phyloP scores from a whole-genome alignment of 2,888 invertebrate species.

The Ametastegia equiseti region DNA sequence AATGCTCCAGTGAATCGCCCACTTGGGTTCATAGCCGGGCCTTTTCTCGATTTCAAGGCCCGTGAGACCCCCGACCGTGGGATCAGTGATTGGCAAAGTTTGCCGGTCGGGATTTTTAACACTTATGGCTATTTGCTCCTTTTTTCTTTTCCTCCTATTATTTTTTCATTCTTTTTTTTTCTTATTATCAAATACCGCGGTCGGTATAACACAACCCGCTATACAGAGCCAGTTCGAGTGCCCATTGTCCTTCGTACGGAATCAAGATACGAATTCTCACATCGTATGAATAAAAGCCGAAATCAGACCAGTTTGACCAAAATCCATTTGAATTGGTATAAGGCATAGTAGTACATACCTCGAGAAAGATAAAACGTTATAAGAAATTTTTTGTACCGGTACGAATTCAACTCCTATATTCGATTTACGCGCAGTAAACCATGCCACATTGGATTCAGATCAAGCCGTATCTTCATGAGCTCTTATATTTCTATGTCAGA shows the following conservation, averaged over 20 bases:
- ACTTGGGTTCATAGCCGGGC: conserved; percentile 6
- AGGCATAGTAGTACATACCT: too few relatives aligned
- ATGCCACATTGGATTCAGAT: too few relatives aligned
- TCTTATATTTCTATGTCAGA: not conserved
- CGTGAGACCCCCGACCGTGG: conserved; percentile 48
- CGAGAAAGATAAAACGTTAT: too few relatives aligned
- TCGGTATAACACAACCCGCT: not conserved
- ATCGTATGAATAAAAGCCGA: conserved; percentile 31
- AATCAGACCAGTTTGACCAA: not conserved
- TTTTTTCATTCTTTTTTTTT: not conserved
- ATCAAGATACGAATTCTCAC: conserved; percentile 44
- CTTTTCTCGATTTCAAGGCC: conserved; percentile 39
- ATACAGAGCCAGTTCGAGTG: not conserved
- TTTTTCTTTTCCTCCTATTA: not conserved
- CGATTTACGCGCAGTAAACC: too few relatives aligned
- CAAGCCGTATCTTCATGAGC: not conserved
- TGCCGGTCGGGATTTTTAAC: conserved; percentile 14
- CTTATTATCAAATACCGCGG: conserved; percentile 14
- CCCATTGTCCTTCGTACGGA: not conserved
- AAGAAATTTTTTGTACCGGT: too few relatives aligned
- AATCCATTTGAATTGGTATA: not conserved
- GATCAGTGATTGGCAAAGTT: conserved; percentile 38
- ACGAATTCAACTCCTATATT: too few relatives aligned
- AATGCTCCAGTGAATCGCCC: not conserved
- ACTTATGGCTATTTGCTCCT: not conserved